These are phyloP conservation scores for Arbacia lixula DNA, from an alignment of 53 echinoderm and acorn worm genomes.

Conservation along the genomic window DNA sequence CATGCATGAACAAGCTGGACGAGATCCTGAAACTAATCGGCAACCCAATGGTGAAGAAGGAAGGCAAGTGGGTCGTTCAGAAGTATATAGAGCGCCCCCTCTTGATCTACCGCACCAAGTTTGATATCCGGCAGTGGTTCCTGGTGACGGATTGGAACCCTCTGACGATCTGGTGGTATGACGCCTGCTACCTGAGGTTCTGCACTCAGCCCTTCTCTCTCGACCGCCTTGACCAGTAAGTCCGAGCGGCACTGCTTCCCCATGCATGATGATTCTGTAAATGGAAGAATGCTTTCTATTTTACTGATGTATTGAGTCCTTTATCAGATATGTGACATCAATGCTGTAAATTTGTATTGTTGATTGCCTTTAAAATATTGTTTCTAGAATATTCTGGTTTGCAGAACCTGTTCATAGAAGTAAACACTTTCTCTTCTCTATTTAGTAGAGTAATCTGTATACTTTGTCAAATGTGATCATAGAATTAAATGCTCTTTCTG, in stretches of 20 bases:
- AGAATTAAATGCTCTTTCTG: too few species aligned
- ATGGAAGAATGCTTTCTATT: too few species aligned
- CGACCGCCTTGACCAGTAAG: slow-evolving; percentile 52
- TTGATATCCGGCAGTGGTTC: slow-evolving; percentile 99
- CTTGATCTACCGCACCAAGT: slow-evolving; percentile 95
- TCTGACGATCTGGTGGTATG: slow-evolving; percentile 93
- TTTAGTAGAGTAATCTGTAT: too few species aligned
- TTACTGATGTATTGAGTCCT: too few species aligned
- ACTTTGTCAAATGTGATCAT: too few species aligned
- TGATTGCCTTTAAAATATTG: too few species aligned
- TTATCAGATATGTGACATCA: too few species aligned
- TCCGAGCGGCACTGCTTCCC: not conserved
- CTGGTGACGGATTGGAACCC: slow-evolving; percentile 99
- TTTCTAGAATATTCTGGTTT: too few species aligned
- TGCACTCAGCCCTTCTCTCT: slow-evolving; percentile 92
- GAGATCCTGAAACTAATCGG: slow-evolving; percentile 94
- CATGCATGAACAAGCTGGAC: slow-evolving; percentile 93
- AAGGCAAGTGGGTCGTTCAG: slow-evolving; percentile 98
- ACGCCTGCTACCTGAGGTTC: slow-evolving; percentile 86
- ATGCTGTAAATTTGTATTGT: too few species aligned
- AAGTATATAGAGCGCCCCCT: slow-evolving; percentile 99
- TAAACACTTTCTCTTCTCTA: not conserved
- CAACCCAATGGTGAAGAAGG: slow-evolving; percentile 85
- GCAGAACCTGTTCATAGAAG: not conserved
- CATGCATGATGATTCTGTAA: too few species aligned